Conservation (phyloP, 53 echinoderm and acorn worm genomes). For the Apostichopus leukothele region DNA sequence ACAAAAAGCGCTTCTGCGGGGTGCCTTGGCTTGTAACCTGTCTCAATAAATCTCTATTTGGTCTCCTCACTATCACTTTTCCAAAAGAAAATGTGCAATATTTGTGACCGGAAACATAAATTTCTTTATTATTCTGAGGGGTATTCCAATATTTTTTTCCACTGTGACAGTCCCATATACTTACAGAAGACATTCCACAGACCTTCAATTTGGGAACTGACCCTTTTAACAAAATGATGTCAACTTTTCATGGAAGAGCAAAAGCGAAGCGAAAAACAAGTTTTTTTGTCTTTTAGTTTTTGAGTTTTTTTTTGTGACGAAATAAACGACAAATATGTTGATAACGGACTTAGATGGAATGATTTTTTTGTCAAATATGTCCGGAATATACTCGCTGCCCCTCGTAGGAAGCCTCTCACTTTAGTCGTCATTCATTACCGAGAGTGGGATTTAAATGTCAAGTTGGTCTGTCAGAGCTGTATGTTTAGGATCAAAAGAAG, state of each 20-base stretch:
- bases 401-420: neutral
- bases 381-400: neutral
- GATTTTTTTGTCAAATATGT: neutral
- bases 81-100: neutral
- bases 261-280: neutral
- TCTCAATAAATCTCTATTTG: no score
- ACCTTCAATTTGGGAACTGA: neutral
- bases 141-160: no score
- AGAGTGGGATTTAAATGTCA: neutral
- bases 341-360: neutral
- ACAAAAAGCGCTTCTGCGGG: no score
- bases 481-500: neutral
- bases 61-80: neutral
- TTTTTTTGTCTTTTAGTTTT: no score
- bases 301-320: no score
- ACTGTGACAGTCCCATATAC: no score
- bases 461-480: neutral
- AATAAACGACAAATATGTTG: neutral
- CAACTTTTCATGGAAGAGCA: conserved; percentile 12
- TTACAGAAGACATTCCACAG: neutral
- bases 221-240: conserved; percentile 10
- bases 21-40: no score
- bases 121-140: no score
- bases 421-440: neutral
- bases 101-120: neutral